Conservation (phyloP, 2,797 vertebrate species). For the Acanthurus leucopareius region DNA sequence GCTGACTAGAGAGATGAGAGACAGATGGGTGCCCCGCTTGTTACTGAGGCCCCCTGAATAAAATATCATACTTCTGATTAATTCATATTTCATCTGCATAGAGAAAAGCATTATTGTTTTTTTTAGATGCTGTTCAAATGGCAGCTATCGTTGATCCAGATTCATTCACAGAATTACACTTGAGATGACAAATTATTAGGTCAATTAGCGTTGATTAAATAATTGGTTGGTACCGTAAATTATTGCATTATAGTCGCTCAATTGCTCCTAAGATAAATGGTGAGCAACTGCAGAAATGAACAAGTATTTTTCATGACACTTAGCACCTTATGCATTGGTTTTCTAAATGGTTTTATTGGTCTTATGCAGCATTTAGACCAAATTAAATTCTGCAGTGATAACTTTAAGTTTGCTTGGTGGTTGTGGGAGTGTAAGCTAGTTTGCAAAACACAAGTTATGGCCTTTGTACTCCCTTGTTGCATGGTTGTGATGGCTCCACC, state of each 20-base stretch:
- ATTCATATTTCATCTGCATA: conserved; percentile 81
- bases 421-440: too few relatives aligned
- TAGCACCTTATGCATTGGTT: too few relatives aligned
- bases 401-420: too few relatives aligned
- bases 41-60: conserved; percentile 78
- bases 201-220: neutral
- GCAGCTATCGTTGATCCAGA: conserved; percentile 47
- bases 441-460: too few relatives aligned
- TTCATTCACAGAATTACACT: conserved; percentile 19
- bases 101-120: conserved; percentile 54
- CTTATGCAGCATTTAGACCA: too few relatives aligned
- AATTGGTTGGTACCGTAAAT: neutral
- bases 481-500: conserved; percentile 22
- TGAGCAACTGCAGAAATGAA: too few relatives aligned
- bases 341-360: too few relatives aligned
- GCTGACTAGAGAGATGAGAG: conserved; percentile 78
- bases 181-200: conserved; percentile 12
- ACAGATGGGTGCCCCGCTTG: conserved; percentile 75
- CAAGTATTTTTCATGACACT: too few relatives aligned
- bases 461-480: too few relatives aligned
- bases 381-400: too few relatives aligned
- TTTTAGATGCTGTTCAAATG: conserved; percentile 44
- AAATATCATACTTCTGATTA: conserved; percentile 83
- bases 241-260: neutral
- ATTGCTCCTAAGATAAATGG: neutral